These are phyloP conservation scores for Nebria salina DNA, from an alignment of 2,888 invertebrate species.

Conservation along the genomic window DNA sequence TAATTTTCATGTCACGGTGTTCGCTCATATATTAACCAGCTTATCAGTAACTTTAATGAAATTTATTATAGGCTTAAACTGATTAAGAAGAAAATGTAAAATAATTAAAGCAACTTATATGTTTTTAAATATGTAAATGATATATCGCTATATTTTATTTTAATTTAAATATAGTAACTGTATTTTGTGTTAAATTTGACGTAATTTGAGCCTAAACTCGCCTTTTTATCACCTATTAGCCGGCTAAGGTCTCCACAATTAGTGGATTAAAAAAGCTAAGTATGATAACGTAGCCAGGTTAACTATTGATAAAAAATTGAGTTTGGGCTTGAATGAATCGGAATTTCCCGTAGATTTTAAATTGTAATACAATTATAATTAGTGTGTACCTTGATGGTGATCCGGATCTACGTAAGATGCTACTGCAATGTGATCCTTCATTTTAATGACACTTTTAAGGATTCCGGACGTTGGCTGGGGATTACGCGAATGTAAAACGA, in stretches of 20 bases:
- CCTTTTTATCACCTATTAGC: background rate
- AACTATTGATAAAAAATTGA: background rate
- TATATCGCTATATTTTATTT: background rate
- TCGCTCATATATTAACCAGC: no score
- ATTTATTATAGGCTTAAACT: no score
- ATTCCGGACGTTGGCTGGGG: constrained; percentile 2
- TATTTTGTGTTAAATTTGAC: background rate
- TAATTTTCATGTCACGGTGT: no score
- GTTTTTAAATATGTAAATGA: no score
- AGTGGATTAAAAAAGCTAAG: no score
- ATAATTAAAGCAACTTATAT: no score
- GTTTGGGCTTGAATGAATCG: background rate
- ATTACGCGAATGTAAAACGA: constrained; percentile 15
- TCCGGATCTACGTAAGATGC: constrained; percentile 3
- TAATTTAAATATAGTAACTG: background rate
- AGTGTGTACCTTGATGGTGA: constrained; percentile 12
- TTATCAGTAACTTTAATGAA: no score
- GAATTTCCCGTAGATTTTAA: background rate
- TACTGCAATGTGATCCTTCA: constrained; percentile 11
- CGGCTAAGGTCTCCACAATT: no score
- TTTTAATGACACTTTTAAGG: background rate
- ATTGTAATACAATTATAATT: background rate
- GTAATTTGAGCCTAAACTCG: background rate
- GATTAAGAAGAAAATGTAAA: no score
- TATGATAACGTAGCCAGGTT: background rate